These are phyloP conservation scores for Cosmia trapezina DNA, from an alignment of 2,888 invertebrate species.

Conservation along the genomic window DNA sequence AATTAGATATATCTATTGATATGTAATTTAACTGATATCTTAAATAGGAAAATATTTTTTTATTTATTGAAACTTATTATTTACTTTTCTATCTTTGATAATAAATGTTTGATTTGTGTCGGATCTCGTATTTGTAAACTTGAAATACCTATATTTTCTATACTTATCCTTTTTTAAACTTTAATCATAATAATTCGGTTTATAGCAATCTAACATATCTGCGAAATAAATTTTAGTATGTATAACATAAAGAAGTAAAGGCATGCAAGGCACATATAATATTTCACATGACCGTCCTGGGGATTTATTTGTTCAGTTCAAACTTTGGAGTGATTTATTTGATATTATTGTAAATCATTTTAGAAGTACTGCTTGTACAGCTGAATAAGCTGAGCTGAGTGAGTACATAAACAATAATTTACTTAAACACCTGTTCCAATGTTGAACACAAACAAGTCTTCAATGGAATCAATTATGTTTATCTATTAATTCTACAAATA, in stretches of 20 bases:
- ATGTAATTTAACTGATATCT: conserved; percentile 59
- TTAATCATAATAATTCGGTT: conserved; percentile 62
- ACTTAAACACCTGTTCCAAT: conserved; percentile 9
- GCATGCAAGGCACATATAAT: conserved; percentile 25
- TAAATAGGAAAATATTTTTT: conserved; percentile 65
- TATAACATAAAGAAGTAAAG: conserved; percentile 40
- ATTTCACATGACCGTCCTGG: conserved; percentile 43
- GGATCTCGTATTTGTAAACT: conserved; percentile 78
- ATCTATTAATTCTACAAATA: conserved; percentile 24
- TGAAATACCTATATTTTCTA: conserved; percentile 56
- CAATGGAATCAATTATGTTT: conserved; percentile 14
- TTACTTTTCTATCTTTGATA: conserved; percentile 57
- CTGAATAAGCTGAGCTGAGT: conserved; percentile 4
- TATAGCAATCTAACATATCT: conserved; percentile 66
- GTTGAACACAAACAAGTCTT: conserved; percentile 5
- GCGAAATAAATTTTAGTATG: conserved; percentile 44
- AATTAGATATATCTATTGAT: conserved; percentile 55
- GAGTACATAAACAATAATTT: conserved; percentile 27
- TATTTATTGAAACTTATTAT: conserved; percentile 66
- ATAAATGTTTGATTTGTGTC: conserved; percentile 65
- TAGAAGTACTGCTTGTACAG: conserved; percentile 25
- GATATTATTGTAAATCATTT: conserved; percentile 47
- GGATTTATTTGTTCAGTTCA: conserved; percentile 47
- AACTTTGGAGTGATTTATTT: conserved; percentile 50
- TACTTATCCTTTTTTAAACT: conserved; percentile 49